Evolutionary conservation across 1,140 invertebrate genomes (phyloP).

Genomic region (Stratiolaelaps scimitus): DNA sequence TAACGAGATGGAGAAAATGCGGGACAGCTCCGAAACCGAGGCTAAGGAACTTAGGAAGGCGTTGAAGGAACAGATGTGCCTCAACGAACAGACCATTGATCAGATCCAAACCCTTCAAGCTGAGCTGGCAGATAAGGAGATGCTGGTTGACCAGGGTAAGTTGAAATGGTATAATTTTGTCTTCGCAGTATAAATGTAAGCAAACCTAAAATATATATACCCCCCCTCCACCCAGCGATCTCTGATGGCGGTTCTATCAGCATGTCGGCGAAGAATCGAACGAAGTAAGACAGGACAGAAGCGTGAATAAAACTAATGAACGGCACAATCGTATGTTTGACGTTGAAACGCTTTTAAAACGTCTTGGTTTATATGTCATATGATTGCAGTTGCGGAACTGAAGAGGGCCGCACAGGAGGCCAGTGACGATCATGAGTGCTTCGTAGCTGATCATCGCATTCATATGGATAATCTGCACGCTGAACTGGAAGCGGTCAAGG

Average conservation of each 20-base stretch:
- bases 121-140: background rate
- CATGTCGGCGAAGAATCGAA: too few species aligned
- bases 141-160: background rate
- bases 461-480: background rate
- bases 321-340: background rate
- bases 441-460: background rate
- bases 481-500: background rate
- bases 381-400: conserved; percentile 7
- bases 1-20: background rate
- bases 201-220: background rate
- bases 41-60: background rate
- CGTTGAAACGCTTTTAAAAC: background rate
- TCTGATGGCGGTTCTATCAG: background rate
- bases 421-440: background rate
- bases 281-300: background rate
- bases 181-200: background rate
- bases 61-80: background rate
- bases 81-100: background rate
- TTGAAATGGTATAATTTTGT: too few species aligned
- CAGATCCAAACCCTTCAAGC: background rate
- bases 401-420: background rate
- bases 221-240: background rate
- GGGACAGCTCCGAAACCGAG: background rate
- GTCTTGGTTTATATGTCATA: too few species aligned
- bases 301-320: background rate